phyloP scores from a whole-genome alignment of 2,113 vertebrate genomes.

The Microcebus tavaratra region DNA sequence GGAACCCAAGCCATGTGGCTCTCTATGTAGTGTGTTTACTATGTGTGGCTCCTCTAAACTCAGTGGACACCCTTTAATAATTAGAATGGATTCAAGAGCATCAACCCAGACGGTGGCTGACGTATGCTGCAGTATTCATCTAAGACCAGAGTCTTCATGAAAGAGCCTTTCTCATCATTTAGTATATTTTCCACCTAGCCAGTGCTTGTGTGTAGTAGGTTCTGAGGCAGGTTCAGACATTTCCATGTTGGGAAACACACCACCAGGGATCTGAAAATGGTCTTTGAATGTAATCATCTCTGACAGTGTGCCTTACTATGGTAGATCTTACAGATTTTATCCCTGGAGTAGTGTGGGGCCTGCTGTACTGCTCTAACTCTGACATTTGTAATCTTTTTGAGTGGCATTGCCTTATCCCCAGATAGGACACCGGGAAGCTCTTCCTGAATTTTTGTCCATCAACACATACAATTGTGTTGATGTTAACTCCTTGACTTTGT shows the following conservation, averaged over 20 bases:
- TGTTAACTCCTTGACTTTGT: background rate
- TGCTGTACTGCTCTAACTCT: background rate
- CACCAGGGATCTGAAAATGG: background rate
- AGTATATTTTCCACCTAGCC: background rate
- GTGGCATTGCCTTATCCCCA: background rate
- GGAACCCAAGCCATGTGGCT: background rate
- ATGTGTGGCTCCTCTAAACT: background rate
- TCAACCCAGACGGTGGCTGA: background rate
- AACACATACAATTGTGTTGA: background rate
- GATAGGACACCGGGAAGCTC: background rate
- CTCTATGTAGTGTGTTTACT: background rate
- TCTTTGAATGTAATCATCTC: background rate
- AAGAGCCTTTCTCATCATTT: background rate
- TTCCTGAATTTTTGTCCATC: background rate
- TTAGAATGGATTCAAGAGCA: background rate
- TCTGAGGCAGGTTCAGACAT: background rate
- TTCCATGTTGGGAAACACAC: background rate
- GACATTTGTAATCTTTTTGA: background rate
- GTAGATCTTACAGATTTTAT: background rate
- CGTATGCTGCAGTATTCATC: background rate
- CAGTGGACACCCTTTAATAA: background rate
- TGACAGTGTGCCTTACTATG: background rate
- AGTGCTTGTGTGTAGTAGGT: background rate
- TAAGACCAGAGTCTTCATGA: background rate
- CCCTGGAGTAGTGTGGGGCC: background rate